These are phyloP conservation scores for Labia minor DNA, from an alignment of 2,888 invertebrate genomes.

Conservation along the genomic window DNA sequence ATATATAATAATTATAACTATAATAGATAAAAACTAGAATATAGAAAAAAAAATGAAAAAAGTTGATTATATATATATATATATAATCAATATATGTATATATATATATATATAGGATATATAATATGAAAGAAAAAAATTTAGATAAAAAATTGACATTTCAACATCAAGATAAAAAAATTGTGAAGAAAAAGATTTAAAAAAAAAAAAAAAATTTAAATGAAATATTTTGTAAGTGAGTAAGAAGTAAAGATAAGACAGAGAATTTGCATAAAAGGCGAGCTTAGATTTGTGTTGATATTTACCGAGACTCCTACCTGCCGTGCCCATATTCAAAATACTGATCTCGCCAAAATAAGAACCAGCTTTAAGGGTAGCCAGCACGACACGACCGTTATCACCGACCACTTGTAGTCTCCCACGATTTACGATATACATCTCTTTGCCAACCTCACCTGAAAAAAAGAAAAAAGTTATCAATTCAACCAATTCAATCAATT, in stretches of 20 bases:
- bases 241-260: constrained; percentile 31
- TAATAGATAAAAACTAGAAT: too few species aligned
- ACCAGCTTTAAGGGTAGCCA: constrained; percentile 95
- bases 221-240: constrained; percentile 19
- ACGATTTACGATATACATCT: constrained; percentile 99
- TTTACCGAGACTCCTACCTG: constrained; percentile 96
- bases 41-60: constrained; percentile 7
- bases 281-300: constrained; percentile 39
- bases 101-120: too few species aligned
- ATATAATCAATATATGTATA: too few species aligned
- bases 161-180: too few species aligned
- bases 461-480: constrained; percentile 30
- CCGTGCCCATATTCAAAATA: constrained; percentile 98
- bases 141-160: too few species aligned
- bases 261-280: constrained; percentile 21
- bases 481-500: not conserved
- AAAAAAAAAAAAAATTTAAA: not conserved
- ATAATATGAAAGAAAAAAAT: constrained; percentile 8
- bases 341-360: constrained; percentile 99
- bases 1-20: too few species aligned
- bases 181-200: too few species aligned
- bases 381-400: constrained; percentile 88
- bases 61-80: too few species aligned
- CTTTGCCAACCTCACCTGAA: constrained; percentile 95
- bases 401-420: constrained; percentile 91